Base-by-base conservation (phyloP, 1,140 invertebrate species). In the Colletes gigas region DNA sequence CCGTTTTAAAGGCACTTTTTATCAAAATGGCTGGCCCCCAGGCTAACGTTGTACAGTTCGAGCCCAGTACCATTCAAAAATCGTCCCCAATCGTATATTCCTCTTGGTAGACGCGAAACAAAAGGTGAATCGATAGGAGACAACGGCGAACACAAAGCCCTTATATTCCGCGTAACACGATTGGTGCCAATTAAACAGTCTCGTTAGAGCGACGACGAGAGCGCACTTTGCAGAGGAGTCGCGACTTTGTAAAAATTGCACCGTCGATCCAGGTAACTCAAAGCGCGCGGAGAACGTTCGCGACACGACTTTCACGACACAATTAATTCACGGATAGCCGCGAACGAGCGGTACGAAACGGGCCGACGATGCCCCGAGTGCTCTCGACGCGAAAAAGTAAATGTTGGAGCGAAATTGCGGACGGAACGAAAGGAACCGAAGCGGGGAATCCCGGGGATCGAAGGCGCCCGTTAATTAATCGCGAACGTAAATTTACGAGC, bases 181-280 rank as follows among this genome's bases (percentile, higher is more conserved):
- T 70, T 79, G 77, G 59, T 79, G 70, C 68, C 70, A 79, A 79
- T 79, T 79, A 79, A 79, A 73, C 67, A 52, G 66, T 39, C 70
- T 65, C 60, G 77, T 79, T 52, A 17, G 77, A 55, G 30, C n/a
- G 55, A 47, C 57, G 44, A 21, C 19, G 60, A 19, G 8, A 47
- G 77, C 47, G 60, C 60, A 73, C 69, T 73, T 57, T 12, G 41
- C 50, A 17, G 59, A 62, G 62, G 73, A 55, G 50, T 19, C 50
- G 67, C 41, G 41, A 78, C 68, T 72, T 78, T 78, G 69, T 78
- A 21, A 55, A 52, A 55, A 62, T 65, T 44, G 55, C 50, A 17
- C 65, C 41, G 21, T 50, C 15, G 9, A 9, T 55, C 14, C 50
- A 39, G 68, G 21, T 30, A 59, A 70, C 19, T 50, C 55, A 52